These are phyloP conservation scores for Diogma glabrata DNA, from an alignment of 2,888 invertebrate genomes.

Conservation along the genomic window DNA sequence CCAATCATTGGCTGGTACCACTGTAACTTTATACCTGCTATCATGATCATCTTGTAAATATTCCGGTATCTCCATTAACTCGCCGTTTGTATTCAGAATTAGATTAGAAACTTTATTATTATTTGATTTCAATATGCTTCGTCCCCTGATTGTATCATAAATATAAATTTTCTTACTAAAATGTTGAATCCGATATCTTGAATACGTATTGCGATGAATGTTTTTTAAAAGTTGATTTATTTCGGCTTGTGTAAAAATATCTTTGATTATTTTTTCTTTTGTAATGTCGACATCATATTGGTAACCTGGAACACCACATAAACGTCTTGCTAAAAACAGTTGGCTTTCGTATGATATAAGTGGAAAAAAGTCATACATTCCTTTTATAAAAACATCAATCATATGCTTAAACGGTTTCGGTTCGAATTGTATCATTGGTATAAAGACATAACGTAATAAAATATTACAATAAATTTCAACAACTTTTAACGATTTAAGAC, in stretches of 20 bases:
- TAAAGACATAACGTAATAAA: constrained; percentile 17
- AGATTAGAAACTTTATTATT: not conserved
- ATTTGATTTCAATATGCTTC: no score
- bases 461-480: constrained; percentile 16
- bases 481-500: constrained; percentile 15
- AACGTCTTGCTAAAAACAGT: constrained; percentile 15
- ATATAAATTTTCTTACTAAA: no score
- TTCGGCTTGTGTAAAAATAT: not conserved
- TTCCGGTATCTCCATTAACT: no score
- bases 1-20: not conserved
- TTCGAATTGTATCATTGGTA: constrained; percentile 18
- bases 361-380: constrained; percentile 14
- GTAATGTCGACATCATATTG: constrained; percentile 16
- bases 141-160: no score
- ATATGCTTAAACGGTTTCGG: constrained; percentile 16
- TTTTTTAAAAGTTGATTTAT: not conserved
- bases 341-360: constrained; percentile 16
- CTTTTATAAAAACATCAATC: constrained; percentile 15
- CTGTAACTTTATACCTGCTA: not conserved
- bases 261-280: constrained; percentile 7
- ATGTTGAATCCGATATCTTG: no score
- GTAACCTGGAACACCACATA: constrained; percentile 19
- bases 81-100: not conserved
- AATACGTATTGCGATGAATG: not conserved
- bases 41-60: not conserved